Evolutionary conservation across 2,888 invertebrate species (phyloP).

Genomic region (Coelinius sp.): DNA sequence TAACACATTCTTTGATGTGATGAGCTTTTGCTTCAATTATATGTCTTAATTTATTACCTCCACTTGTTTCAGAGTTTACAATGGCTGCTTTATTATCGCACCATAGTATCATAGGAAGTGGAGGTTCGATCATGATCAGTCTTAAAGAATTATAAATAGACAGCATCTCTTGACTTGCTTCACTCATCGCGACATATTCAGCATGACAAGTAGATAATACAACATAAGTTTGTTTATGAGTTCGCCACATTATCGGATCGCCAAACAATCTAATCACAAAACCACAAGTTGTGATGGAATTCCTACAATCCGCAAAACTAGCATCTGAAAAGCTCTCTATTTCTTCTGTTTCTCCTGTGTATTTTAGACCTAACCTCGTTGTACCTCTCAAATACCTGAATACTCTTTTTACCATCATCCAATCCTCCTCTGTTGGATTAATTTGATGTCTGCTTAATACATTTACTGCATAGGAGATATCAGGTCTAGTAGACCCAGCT

Average conservation of each 20-base stretch:
- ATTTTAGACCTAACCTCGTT: conserved; percentile 24
- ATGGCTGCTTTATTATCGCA: conserved; percentile 39
- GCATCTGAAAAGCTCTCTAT: conserved; percentile 36
- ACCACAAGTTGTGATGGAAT: conserved; percentile 36
- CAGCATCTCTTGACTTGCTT: conserved; percentile 39
- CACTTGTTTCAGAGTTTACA: conserved; percentile 25
- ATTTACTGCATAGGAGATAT: conserved; percentile 39
- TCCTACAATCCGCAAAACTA: conserved; percentile 33
- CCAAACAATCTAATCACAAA: conserved; percentile 37
- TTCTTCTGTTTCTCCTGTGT: conserved; percentile 28
- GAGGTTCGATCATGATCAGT: conserved; percentile 28
- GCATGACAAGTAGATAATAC: conserved; percentile 38
- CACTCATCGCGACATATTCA: conserved; percentile 32
- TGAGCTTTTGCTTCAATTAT: too few species aligned
- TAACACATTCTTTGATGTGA: too few species aligned
- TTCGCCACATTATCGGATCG: conserved; percentile 38
- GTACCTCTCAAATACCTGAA: conserved; percentile 40
- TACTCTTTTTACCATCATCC: too few species aligned
- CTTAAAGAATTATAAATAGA: conserved; percentile 34
- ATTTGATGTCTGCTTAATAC: conserved; percentile 42
- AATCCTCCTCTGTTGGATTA: conserved; percentile 37
- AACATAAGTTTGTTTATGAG: conserved; percentile 35
- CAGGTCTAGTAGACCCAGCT: conserved; percentile 40
- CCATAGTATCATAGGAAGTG: too few species aligned
- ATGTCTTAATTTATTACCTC: conserved; percentile 37